A percentile compares a stretch with the other conserved stretches of the same genome.
phyloP scores from a whole-genome alignment of 2,113 vertebrate species.

The Bufo gargarizans region DNA sequence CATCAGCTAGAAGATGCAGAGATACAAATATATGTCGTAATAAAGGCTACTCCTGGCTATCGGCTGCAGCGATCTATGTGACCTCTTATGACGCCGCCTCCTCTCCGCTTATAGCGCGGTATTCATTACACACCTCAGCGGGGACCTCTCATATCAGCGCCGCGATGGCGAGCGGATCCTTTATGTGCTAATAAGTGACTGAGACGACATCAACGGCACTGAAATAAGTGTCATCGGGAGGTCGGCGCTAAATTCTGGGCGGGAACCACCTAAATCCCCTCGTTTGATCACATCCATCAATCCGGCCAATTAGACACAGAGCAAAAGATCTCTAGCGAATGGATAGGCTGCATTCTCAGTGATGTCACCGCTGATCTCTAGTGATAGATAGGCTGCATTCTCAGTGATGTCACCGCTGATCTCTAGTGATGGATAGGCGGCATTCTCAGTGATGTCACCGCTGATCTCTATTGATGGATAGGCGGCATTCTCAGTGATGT shows the following conservation, averaged over 20 bases:
- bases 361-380: too few species aligned
- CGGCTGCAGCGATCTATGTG: neutral
- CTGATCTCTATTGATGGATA: too few species aligned
- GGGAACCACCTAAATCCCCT: neutral
- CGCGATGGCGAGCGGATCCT: neutral
- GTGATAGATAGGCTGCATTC: too few species aligned
- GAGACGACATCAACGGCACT: neutral
- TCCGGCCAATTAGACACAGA: neutral
- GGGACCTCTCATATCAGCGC: neutral
- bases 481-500: too few species aligned
- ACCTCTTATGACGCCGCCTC: neutral
- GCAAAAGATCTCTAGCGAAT: too few species aligned
- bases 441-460: too few species aligned
- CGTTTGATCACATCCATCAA: neutral
- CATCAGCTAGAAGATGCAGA: neutral
- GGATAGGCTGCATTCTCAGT: too few species aligned
- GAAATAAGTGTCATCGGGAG: neutral
- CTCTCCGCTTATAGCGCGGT: neutral
- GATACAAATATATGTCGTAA: neutral
- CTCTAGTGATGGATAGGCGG: too few species aligned
- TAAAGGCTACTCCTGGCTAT: neutral
- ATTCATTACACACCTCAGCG: slow-evolving; percentile 1
- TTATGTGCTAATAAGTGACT: slow-evolving; percentile 19
- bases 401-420: too few species aligned
- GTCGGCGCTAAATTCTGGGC: too few species aligned